These are phyloP conservation scores for Peromyscus maniculatus DNA, from an alignment of 2,113 vertebrate species.

Conservation along the genomic window DNA sequence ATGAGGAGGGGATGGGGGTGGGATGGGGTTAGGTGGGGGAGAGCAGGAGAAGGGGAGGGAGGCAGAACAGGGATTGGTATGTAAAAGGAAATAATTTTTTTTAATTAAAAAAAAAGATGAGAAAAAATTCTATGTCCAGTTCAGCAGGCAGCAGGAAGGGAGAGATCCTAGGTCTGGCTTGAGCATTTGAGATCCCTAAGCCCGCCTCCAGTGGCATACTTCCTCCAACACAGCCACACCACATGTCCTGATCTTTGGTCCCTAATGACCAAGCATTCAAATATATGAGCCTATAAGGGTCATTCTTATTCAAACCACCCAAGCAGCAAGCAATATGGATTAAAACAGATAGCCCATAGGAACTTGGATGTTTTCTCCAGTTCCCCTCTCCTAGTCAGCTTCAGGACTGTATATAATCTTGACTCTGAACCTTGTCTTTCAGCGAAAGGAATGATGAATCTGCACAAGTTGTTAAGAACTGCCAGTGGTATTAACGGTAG, in stretches of 20 bases:
- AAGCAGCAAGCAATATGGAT: not conserved
- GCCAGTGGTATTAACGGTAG: not conserved
- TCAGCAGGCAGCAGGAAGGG: not conserved
- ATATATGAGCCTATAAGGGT: not conserved
- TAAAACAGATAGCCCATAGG: not conserved
- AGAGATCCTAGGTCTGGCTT: not conserved
- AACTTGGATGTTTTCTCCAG: conserved; percentile 4
- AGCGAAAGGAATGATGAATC: conserved; percentile 13
- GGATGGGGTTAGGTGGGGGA: no score
- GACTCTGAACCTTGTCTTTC: not conserved
- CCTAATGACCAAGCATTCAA: not conserved
- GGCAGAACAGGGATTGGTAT: no score
- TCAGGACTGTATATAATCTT: not conserved
- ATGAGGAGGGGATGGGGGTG: no score
- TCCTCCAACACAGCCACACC: not conserved
- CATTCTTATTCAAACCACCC: not conserved
- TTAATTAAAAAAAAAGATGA: no score
- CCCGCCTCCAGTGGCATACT: not conserved
- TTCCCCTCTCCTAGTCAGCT: not conserved
- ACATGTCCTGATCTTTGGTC: not conserved
- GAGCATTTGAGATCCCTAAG: not conserved
- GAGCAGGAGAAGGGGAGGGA: no score
- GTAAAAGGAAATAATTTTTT: no score
- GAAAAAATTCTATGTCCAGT: not conserved
- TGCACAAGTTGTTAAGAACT: not conserved